These are phyloP conservation scores for Bombus impatiens DNA, from an alignment of 1,140 invertebrate species.

Conservation along the genomic window DNA sequence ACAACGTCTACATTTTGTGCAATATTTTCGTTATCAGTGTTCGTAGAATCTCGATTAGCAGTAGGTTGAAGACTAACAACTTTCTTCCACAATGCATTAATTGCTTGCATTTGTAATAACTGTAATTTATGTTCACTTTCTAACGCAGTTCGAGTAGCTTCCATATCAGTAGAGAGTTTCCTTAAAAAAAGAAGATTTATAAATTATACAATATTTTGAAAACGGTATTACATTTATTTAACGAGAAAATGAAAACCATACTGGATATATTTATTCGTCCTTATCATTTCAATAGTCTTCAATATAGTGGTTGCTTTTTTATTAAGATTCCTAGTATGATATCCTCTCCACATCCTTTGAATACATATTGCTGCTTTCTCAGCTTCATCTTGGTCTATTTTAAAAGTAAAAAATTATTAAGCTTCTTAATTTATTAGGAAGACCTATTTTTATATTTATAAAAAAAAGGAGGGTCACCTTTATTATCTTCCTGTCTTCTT, in stretches of 20 bases:
- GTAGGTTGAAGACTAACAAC: conserved; percentile 87
- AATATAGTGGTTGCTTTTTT: conserved; percentile 88
- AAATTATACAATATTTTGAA: neutral
- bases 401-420: conserved; percentile 13
- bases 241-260: conserved; percentile 79
- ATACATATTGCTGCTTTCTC: conserved; percentile 89
- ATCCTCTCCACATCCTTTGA: conserved; percentile 94
- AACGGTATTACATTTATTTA: neutral
- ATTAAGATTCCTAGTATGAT: conserved; percentile 90
- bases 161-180: conserved; percentile 90
- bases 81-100: conserved; percentile 94
- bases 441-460: neutral
- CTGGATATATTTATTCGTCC: conserved; percentile 94
- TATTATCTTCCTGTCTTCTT: conserved; percentile 82
- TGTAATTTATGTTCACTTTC: conserved; percentile 94
- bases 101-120: conserved; percentile 94
- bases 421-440: neutral
- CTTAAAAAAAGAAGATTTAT: conserved; percentile 77
- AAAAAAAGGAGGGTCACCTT: conserved; percentile 69
- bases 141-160: conserved; percentile 90
- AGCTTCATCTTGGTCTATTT: conserved; percentile 74
- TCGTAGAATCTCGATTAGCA: conserved; percentile 63
- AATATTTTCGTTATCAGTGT: conserved; percentile 67
- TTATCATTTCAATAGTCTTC: conserved; percentile 89
- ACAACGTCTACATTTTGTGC: conserved; percentile 82